Evolutionary conservation across 2,888 invertebrate genomes (phyloP), one percentile per base, ranked within the genome.

Genomic region (Drosophila mercatorum): DNA sequence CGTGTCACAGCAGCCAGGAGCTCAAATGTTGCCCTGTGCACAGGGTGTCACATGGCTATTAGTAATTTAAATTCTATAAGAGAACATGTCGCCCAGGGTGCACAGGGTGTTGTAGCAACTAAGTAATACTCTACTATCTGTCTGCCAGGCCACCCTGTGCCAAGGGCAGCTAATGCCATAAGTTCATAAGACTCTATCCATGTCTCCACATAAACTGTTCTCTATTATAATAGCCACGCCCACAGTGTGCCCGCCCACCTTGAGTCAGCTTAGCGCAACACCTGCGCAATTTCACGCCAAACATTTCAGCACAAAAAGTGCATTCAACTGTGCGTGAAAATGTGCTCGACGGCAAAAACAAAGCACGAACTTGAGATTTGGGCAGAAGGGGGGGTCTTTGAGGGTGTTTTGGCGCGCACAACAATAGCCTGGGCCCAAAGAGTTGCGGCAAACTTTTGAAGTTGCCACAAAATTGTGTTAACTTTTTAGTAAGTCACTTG

Each of bases 401-500:
- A 6, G 3, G 26, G 12, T 12, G 2, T 8, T 0, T 11, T 6
- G 44, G 12, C 11, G 53, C n/a, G 28, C 28, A 1, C 41, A 31
- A 56, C 56, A 44, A 43, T 34, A 34, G 56, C 34, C 12, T 6
- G 28, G 14, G 14, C 56, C 49, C 56, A 80, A 84, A 72, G 83
- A 83, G 84, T 84, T 83, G 75, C 38, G 57, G 34, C 51, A 86
- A 87, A 82, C 81, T 87, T 83, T 86, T 78, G 78, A 83, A 85
- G 85, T 83, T 88, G 82, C 85, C 85, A 79, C 81, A 86, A 82
- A 86, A 88, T 87, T 88, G 78, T 75, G 78, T 81, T 83, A 87
- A 87, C 87, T 85, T 87, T 84, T 85, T 58, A 80, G 81, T 74
- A 84, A 88, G 88, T 80, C 81, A 87, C 78, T 88, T 88, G 84